A percentile compares a stretch with the other conserved stretches of the same genome.
Evolutionary conservation across 2,113 vertebrate species (phyloP).

Genomic region (Saiga tatarica): DNA sequence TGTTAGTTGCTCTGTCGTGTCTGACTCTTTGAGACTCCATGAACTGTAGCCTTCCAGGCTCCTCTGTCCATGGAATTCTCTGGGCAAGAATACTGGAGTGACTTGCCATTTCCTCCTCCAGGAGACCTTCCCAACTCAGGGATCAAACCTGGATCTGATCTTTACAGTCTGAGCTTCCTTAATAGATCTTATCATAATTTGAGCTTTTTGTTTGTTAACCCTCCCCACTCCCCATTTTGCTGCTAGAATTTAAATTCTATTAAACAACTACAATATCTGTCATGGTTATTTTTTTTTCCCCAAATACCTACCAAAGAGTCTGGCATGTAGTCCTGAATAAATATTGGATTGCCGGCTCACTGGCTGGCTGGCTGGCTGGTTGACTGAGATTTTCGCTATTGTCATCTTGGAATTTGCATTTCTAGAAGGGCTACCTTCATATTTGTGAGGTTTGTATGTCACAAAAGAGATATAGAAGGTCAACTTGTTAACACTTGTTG

Average conservation of each 20-base stretch:
- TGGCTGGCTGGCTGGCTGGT: background rate
- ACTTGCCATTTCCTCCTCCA: background rate
- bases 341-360: background rate
- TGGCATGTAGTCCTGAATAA: background rate
- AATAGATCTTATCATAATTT: background rate
- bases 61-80: background rate
- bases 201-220: background rate
- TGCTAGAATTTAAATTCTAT: background rate
- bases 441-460: background rate
- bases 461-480: background rate
- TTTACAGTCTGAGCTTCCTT: background rate
- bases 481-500: background rate
- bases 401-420: background rate
- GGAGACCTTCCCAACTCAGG: background rate
- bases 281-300: background rate
- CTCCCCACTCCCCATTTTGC: background rate
- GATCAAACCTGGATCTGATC: background rate
- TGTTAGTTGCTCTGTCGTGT: background rate
- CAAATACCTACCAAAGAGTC: background rate
- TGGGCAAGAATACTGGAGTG: background rate
- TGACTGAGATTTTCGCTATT: background rate
- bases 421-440: background rate
- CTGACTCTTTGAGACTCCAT: background rate
- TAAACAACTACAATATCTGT: background rate
- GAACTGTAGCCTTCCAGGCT: background rate